Evolutionary conservation across 2,797 vertebrate species (phyloP).

Genomic region (Ctenosaura bakeri): DNA sequence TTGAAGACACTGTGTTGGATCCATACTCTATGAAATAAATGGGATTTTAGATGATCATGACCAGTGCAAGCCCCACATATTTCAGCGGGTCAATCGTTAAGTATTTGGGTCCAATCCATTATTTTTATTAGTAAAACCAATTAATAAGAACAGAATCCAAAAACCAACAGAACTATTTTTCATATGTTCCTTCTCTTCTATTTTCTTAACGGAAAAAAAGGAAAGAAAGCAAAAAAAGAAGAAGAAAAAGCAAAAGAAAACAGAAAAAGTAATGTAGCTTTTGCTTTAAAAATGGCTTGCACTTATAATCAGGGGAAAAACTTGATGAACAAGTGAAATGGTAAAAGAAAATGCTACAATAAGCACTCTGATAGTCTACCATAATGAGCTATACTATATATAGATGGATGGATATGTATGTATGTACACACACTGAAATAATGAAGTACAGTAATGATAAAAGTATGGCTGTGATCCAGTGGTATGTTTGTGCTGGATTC

Average conservation of each 20-base stretch:
- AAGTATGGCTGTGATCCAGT: no score
- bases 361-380: neutral
- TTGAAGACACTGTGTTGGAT: neutral
- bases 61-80: neutral
- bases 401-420: no score
- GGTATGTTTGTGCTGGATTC: no score
- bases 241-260: neutral
- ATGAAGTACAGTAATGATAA: no score
- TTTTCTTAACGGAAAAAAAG: neutral
- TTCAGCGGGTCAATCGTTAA: neutral
- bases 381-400: neutral
- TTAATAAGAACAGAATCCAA: slow-evolving; percentile 8
- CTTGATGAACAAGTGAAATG: slow-evolving; percentile 9
- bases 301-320: slow-evolving; percentile 19
- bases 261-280: neutral
- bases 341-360: slow-evolving; percentile 33
- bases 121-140: neutral
- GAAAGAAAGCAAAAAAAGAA: neutral
- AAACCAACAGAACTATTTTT: slow-evolving; percentile 39
- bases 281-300: neutral
- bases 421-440: no score
- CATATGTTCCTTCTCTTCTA: neutral
- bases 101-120: neutral
- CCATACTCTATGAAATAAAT: neutral
- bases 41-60: neutral